Base-by-base conservation (phyloP, 2,113 vertebrate species). In the Cyanocitta stelleri region DNA sequence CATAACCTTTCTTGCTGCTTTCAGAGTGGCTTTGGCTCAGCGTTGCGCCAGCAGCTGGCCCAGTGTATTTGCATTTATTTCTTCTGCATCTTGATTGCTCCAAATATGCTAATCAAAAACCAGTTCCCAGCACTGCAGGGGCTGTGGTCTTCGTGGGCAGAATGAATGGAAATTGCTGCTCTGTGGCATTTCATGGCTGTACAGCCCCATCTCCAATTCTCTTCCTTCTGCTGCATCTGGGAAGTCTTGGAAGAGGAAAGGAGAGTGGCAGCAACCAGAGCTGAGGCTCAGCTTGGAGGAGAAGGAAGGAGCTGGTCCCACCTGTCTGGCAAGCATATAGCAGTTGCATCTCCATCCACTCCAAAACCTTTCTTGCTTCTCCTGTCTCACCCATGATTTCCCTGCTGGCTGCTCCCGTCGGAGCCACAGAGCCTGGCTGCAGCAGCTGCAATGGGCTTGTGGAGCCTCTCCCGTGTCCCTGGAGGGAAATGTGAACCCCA, bases 381-480 rank as follows among this genome's bases (percentile, higher is more conserved):
- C 11, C 1, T 27, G 2, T 63, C 39, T 55, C 11, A 39, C 21
- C 8, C 16, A 8, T 3, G 0, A 23, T 20, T 30, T 52, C 43
- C 30, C 59, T 68, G 52, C 23, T 67, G 52, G 33, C 37, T 6
- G 11, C 56, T 43, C 24, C 39, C 8, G 44, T n/a, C 0, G 0
- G n/a, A 80, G 51, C n/a, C 56, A 30, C 64, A 43, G 54, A 48
- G n/a, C 59, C 30, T 5, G 11, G 69, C 63, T 27, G 23, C 71
- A 73, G 81, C 29, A 6, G 6, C 80, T 37, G 17, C 63, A 48
- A 2, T 7, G 27, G 51, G n/a, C 24, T 44, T 0, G 0, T 15
- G 63, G 62, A 23, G 56, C 58, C 62, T 51, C 21, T 41, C 7
- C 3, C 1, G 0, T 17, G 8, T 90, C 21, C 61, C 82, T 44